Base-by-base conservation (phyloP, 2,797 vertebrate genomes). In the Anisognathus igniventris region DNA sequence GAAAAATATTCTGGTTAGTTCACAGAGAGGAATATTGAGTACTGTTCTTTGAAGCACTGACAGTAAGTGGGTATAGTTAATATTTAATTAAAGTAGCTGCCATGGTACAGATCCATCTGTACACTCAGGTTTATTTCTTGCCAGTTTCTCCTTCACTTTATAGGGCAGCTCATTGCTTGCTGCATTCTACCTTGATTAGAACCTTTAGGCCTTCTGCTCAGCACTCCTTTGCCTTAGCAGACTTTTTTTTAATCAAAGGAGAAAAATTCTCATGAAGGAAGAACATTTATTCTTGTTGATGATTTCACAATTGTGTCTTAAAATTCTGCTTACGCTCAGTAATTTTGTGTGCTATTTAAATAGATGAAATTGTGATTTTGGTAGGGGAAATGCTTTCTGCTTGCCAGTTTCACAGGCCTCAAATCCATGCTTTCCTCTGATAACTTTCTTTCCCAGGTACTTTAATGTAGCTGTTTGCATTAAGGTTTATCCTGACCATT, bases 71-170 rank as follows among this genome's bases (percentile, higher is more conserved):
- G 24, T n/a, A 56, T 25, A 89, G 88, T 94, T 89, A 95, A 87
- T 96, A 86, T 85, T 93, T 92, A 96, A 95, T 87, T 93, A 33
- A 82, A 87, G 84, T 16, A 86, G 56, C 16, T 78, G 74, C 66
- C 71, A 48, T 6, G 22, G 37, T 88, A 87, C 71, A 92, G 80
- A 82, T 16, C 18, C 39, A 53, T 90, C 79, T 77, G 60, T 44
- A 71, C 51, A 48, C 53, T 62, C 53, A 64, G 17, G 50, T 77
- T 89, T 85, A 45, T 80, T 87, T 86, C 82, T 73, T 2, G 7
- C 16, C 18, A 61, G 19, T 47, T 95, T 62, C 61, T 2, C 60
- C 60, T 35, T 68, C 9, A 65, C 58, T 85, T 88, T 65, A 40
- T 22, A 89, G 23, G 33, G 47, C 72, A 86, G 68, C 10, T 81